These are phyloP conservation scores for Girardinus metallicus DNA, from an alignment of 2,797 vertebrate species.

Conservation along the genomic window DNA sequence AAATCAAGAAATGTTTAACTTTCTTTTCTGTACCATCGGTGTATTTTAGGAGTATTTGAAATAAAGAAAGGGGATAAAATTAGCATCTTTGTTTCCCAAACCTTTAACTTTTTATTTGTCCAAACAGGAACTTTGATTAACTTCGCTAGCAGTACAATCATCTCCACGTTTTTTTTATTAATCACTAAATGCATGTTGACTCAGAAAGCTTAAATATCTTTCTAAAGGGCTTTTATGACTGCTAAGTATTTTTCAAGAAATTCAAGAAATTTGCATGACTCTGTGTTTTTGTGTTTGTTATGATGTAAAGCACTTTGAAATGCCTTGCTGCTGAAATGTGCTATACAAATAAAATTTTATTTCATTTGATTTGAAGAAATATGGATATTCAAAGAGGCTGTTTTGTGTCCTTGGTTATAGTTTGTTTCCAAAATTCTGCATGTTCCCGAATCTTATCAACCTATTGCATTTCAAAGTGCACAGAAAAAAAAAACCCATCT, in stretches of 20 bases:
- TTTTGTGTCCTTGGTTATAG: not conserved
- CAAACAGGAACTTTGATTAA: not conserved
- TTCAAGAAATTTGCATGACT: too few species aligned
- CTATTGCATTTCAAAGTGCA: not conserved
- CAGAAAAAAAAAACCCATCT: not conserved
- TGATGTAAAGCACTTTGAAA: too few species aligned
- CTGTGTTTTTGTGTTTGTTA: too few species aligned
- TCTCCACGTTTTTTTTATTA: not conserved
- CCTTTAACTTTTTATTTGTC: not conserved
- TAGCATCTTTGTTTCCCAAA: not conserved
- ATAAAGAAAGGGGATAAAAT: not conserved
- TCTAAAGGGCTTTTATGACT: not conserved
- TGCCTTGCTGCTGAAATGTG: too few species aligned
- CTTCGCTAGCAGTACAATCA: not conserved
- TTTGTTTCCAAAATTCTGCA: not conserved
- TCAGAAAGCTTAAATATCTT: not conserved
- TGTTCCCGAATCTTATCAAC: not conserved
- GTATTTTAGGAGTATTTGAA: not conserved
- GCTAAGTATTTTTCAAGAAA: not conserved
- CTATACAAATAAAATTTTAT: too few species aligned
- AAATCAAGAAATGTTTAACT: not conserved
- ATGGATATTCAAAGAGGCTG: not conserved
- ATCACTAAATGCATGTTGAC: not conserved
- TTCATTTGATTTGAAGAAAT: too few species aligned
- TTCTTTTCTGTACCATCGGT: not conserved